Evolutionary conservation across 2,888 invertebrate species (phyloP).

Genomic region (Tachina grossa): DNA sequence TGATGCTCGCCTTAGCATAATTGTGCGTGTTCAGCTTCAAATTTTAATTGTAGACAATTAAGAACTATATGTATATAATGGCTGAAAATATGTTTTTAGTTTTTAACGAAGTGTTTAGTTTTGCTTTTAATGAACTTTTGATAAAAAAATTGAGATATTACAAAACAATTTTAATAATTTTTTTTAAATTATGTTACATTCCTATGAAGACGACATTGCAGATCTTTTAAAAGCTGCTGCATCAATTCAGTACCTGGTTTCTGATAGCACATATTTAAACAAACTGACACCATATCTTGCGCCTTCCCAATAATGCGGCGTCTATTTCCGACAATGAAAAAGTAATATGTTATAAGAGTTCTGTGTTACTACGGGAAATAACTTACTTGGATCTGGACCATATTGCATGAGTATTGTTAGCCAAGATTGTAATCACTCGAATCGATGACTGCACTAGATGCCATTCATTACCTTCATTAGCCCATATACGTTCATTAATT

Average conservation of each 20-base stretch:
- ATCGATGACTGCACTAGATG: slow-evolving; percentile 92
- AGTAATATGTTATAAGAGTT: not conserved
- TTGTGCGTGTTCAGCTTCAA: too few species aligned
- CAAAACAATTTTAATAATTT: too few species aligned
- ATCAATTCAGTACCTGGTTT: slow-evolving; percentile 87
- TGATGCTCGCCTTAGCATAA: too few species aligned
- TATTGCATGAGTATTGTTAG: slow-evolving; percentile 86
- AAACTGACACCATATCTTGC: slow-evolving; percentile 89
- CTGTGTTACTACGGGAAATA: slow-evolving; percentile 21
- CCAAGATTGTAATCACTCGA: slow-evolving; percentile 88
- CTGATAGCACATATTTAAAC: slow-evolving; percentile 89
- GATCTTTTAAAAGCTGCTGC: slow-evolving; percentile 84
- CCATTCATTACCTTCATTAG: slow-evolving; percentile 91
- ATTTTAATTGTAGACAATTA: too few species aligned
- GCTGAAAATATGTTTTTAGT: too few species aligned
- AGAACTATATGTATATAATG: too few species aligned
- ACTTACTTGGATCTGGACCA: slow-evolving; percentile 82
- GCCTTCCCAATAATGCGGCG: slow-evolving; percentile 87
- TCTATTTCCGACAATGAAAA: slow-evolving; percentile 83
- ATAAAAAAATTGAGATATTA: too few species aligned
- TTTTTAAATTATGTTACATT: slow-evolving; percentile 68
- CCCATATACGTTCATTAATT: slow-evolving; percentile 93
- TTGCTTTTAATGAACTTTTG: too few species aligned
- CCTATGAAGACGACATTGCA: slow-evolving; percentile 81
- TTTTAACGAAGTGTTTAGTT: too few species aligned